A percentile compares a stretch with the other conserved stretches of the same genome.
phyloP scores from a whole-genome alignment of 2,888 invertebrate species.

The Chrysolina oricalcia region DNA sequence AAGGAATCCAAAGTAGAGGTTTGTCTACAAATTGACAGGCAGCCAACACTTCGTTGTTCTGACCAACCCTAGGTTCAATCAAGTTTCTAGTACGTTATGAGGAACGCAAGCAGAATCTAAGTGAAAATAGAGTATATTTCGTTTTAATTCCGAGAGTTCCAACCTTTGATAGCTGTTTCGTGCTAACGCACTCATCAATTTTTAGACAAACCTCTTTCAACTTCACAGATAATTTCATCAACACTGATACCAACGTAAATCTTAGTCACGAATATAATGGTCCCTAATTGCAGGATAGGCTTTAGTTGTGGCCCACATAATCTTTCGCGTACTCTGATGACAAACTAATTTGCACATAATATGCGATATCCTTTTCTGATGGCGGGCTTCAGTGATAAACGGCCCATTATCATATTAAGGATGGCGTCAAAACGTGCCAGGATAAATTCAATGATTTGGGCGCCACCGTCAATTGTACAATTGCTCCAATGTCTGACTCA shows the following conservation, averaged over 20 bases:
- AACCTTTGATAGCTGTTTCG: too few species aligned
- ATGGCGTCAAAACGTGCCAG: slow-evolving; percentile 52
- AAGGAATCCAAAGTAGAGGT: too few species aligned
- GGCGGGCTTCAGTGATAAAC: slow-evolving; percentile 50
- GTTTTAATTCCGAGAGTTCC: too few species aligned
- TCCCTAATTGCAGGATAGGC: not conserved
- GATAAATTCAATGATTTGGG: slow-evolving; percentile 53
- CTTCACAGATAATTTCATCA: too few species aligned
- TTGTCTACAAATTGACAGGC: too few species aligned
- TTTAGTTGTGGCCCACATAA: slow-evolving; percentile 32
- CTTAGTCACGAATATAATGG: slow-evolving; percentile 5
- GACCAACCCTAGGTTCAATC: too few species aligned
- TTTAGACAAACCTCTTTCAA: too few species aligned
- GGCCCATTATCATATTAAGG: slow-evolving; percentile 53
- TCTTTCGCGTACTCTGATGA: slow-evolving; percentile 31
- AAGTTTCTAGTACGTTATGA: too few species aligned
- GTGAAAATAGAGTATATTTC: too few species aligned
- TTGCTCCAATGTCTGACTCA: slow-evolving; percentile 53
- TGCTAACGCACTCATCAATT: too few species aligned
- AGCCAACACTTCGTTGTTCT: too few species aligned
- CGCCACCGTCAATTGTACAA: slow-evolving; percentile 56
- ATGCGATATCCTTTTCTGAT: slow-evolving; percentile 55
- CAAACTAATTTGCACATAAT: slow-evolving; percentile 49
- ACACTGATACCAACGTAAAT: not conserved
- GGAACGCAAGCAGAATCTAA: too few species aligned